Evolutionary conservation across 2,113 vertebrate species (phyloP), one percentile per base, ranked within the genome.

Genomic region (Pandion haliaetus): DNA sequence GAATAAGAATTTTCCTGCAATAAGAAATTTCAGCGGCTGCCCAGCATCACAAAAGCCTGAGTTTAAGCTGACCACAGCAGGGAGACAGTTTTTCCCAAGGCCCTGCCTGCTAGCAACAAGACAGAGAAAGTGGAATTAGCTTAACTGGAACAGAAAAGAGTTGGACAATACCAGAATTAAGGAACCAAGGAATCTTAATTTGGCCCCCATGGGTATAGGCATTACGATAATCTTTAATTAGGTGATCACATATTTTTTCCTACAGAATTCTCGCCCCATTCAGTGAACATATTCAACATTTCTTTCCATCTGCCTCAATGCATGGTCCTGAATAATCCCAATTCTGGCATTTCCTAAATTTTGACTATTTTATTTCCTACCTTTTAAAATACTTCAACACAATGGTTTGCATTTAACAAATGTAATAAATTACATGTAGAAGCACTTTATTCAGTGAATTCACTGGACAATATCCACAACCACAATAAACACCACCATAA

Each of bases 331-430:
- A 89, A 91, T 44, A 92, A 81, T 45, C 47, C 36, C 28, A 92
- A 92, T 85, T 78, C 31, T 63, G 63, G 50, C 55, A 88, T 88
- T 94, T 94, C 82, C 76, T 90, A 93, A 54, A 21, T 88, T 95
- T 82, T 47, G 29, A 82, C 38, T 40, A 38, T 69, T 92, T 96
- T 65, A 81, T 54, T 93, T 84, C 61, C 57, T 52, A 76, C 52
- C 69, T 93, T 83, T 92, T 74, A 92, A 86, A 88, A 93, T 76
- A 92, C 31, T 89, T 57, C 40, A 69, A 16, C 57, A 67, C 52
- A 86, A 88, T 8, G 14, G 81, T 38, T 84, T 86, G 73, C 21
- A 63, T 88, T 88, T 71, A 88, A 79, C 70, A 94, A 86, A 86
- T 26, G 47, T 14, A 78, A 88, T 86, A 86, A 74, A 62, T 29